A percentile compares a stretch with the other conserved stretches of the same genome.
phyloP scores from a whole-genome alignment of 2,888 invertebrate genomes.

The Barypeithes pellucidus region DNA sequence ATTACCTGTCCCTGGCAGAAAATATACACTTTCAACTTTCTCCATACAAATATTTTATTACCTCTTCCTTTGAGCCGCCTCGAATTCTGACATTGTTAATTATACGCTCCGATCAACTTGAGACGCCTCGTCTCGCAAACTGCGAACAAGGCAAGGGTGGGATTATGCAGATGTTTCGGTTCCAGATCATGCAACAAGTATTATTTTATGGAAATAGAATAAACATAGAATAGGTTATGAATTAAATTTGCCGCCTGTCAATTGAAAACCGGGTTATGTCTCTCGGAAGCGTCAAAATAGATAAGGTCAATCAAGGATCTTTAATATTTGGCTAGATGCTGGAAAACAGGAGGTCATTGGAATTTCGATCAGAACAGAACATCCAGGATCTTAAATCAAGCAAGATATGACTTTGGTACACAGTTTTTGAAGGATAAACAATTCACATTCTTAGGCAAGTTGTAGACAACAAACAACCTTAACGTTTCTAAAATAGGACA shows the following conservation, averaged over 20 bases:
- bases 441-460: too few relatives aligned
- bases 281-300: too few relatives aligned
- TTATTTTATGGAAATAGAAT: slow-evolving; percentile 8
- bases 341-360: too few relatives aligned
- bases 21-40: neutral
- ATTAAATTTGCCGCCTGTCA: too few relatives aligned
- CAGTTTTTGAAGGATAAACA: too few relatives aligned
- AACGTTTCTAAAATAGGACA: neutral
- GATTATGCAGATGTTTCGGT: slow-evolving; percentile 15
- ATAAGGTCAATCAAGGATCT: too few relatives aligned
- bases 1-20: neutral
- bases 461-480: too few relatives aligned
- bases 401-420: too few relatives aligned
- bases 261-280: too few relatives aligned
- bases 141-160: slow-evolving; percentile 15
- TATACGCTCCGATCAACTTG: neutral
- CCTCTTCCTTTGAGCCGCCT: neutral
- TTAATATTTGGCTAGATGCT: too few relatives aligned
- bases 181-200: slow-evolving; percentile 6
- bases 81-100: slow-evolving; percentile 19
- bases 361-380: too few relatives aligned
- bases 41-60: neutral
- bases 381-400: too few relatives aligned
- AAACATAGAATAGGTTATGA: neutral
- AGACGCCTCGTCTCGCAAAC: slow-evolving; percentile 3